phyloP scores from a whole-genome alignment of 2,888 invertebrate species.

The Physocephala rufipes region DNA sequence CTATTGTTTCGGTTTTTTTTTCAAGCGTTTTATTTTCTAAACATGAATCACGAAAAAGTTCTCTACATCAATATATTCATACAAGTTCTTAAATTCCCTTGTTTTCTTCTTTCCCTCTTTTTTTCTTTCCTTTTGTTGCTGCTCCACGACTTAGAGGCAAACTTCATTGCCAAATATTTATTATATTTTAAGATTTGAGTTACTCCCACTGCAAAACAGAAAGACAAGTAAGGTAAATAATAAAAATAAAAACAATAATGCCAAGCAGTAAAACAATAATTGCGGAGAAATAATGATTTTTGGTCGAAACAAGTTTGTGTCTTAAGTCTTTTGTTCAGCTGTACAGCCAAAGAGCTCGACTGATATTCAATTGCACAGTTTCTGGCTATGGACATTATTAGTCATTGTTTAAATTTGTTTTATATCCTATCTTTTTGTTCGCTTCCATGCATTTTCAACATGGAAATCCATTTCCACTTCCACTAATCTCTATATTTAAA shows the following conservation, averaged over 20 bases:
- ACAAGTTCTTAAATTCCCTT: slow-evolving; percentile 2
- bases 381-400: too few relatives aligned
- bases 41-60: not conserved
- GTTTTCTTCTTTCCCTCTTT: not conserved
- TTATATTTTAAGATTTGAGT: not conserved
- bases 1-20: too few relatives aligned
- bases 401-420: too few relatives aligned
- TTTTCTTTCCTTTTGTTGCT: not conserved
- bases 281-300: not conserved
- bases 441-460: too few relatives aligned
- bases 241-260: slow-evolving; percentile 11
- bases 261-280: not conserved
- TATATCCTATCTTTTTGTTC: too few relatives aligned
- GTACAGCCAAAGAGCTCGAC: not conserved
- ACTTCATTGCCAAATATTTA: not conserved
- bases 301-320: slow-evolving; percentile 31
- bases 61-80: not conserved
- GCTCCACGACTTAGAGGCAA: not conserved
- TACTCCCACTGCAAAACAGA: not conserved
- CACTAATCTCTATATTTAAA: too few relatives aligned
- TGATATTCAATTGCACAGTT: not conserved
- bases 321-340: slow-evolving; percentile 37
- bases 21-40: not conserved
- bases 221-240: not conserved
- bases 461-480: too few relatives aligned